These are phyloP conservation scores for Raphicerus campestris DNA, from an alignment of 2,113 vertebrate species.

Conservation along the genomic window DNA sequence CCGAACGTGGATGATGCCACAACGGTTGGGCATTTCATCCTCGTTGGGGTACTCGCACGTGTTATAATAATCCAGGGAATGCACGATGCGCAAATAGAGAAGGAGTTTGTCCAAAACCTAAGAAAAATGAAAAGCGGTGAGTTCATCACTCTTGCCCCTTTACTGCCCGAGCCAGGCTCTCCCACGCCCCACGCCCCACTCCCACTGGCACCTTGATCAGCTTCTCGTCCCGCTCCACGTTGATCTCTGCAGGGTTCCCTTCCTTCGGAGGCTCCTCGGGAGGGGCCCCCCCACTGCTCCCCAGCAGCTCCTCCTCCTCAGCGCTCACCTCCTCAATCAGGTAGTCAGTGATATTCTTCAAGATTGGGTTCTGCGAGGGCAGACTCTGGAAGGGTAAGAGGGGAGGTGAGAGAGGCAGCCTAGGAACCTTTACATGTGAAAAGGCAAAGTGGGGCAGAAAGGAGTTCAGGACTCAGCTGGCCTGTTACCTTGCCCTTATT, in stretches of 20 bases:
- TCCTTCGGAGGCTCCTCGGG: constrained; percentile 88
- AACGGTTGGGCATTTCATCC: constrained; percentile 96
- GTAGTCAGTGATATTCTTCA: constrained; percentile 95
- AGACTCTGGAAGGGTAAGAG: constrained; percentile 71
- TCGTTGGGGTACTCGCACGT: constrained; percentile 93
- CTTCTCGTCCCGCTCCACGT: constrained; percentile 92
- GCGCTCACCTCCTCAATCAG: constrained; percentile 95
- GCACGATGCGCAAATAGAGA: constrained; percentile 91
- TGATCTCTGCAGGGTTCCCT: constrained; percentile 89
- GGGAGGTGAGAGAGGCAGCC: background rate
- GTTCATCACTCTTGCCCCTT: background rate
- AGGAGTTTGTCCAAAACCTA: constrained; percentile 92
- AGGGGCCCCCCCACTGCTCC: constrained; percentile 82
- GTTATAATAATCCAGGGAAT: constrained; percentile 95
- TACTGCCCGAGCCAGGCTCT: accelerated
- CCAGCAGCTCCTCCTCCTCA: constrained; percentile 93
- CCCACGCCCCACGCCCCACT: accelerated
- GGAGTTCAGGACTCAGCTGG: background rate
- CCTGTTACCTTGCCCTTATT: background rate
- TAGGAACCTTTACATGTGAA: background rate
- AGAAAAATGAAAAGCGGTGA: background rate
- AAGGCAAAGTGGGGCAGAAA: background rate
- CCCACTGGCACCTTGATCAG: constrained; percentile 85
- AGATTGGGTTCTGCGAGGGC: constrained; percentile 90
- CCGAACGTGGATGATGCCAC: constrained; percentile 92